phyloP scores from a whole-genome alignment of 2,797 vertebrate genomes.

The Echiichthys vipera region DNA sequence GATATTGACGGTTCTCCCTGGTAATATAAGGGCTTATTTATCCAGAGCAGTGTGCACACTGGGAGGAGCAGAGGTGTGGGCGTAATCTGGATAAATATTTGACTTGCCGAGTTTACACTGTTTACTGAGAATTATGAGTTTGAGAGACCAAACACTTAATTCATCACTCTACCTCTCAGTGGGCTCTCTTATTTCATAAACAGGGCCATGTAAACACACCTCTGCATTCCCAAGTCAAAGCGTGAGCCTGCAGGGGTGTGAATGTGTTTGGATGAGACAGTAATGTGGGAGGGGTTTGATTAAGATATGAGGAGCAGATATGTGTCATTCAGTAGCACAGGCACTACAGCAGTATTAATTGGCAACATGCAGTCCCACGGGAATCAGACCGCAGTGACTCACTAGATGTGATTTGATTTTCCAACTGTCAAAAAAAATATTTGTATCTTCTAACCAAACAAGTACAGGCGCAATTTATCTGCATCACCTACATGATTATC shows the following conservation, averaged over 20 bases:
- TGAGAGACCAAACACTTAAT: conserved; percentile 43
- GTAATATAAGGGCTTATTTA: conserved; percentile 60
- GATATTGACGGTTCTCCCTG: conserved; percentile 36
- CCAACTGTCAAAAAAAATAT: conserved; percentile 42
- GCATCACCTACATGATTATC: conserved; percentile 29
- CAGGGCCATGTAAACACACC: conserved; percentile 4
- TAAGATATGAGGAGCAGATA: conserved; percentile 47
- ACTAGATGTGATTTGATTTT: conserved; percentile 49
- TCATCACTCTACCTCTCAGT: conserved; percentile 26
- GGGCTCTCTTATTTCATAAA: conserved; percentile 18
- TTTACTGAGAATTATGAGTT: conserved; percentile 72
- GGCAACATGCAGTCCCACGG: conserved; percentile 33
- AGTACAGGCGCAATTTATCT: conserved; percentile 12
- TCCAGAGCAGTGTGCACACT: conserved; percentile 39
- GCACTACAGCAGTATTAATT: conserved; percentile 43
- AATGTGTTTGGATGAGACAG: neutral
- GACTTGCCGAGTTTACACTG: conserved; percentile 65
- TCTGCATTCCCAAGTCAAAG: conserved; percentile 5
- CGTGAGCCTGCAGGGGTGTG: too few relatives aligned
- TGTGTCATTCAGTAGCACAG: conserved; percentile 56
- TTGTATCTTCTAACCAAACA: conserved; percentile 25
- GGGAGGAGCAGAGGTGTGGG: conserved; percentile 15
- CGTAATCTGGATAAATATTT: conserved; percentile 70
- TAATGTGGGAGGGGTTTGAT: conserved; percentile 30
- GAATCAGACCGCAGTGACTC: conserved; percentile 38